Percentiles rank a stretch among this genome's conserved stretches.
Conservation (phyloP, 2,888 invertebrate species). For the Pseudanteris insignis region DNA sequence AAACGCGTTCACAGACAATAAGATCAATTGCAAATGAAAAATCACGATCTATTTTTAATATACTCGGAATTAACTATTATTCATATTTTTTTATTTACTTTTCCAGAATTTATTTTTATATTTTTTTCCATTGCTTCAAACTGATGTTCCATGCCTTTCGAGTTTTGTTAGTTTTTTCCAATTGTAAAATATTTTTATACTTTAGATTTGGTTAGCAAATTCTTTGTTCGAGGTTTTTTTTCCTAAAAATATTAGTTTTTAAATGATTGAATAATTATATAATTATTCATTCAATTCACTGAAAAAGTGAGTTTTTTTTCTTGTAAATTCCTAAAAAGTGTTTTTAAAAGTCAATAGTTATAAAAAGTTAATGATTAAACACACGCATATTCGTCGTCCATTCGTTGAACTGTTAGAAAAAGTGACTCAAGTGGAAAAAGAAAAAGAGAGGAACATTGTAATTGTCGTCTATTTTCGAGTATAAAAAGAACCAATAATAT, state of each 20-base stretch:
- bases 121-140: too few species aligned
- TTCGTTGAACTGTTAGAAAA: conserved; percentile 45
- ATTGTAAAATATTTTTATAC: too few species aligned
- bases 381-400: conserved; percentile 47
- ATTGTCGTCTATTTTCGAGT: conserved; percentile 33
- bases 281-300: too few species aligned
- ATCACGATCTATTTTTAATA: too few species aligned
- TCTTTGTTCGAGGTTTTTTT: too few species aligned
- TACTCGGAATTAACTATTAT: background rate
- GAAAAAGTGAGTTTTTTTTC: background rate
- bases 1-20: conserved; percentile 46
- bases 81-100: conserved; percentile 6
- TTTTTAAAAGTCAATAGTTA: conserved; percentile 9
- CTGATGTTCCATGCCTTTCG: too few species aligned
- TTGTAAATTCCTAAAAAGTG: too few species aligned
- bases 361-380: conserved; percentile 17
- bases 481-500: conserved; percentile 27
- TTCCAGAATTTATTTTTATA: background rate
- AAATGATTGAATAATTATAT: too few species aligned
- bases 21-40: too few species aligned
- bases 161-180: too few species aligned
- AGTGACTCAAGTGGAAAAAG: conserved; percentile 38
- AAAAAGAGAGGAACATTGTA: conserved; percentile 40
- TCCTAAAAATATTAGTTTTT: too few species aligned
- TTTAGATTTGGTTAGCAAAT: too few species aligned